Percentiles rank a stretch among this genome's conserved stretches.
Conservation (phyloP, 2,888 invertebrate species). For the Melikaiella ostensackeni region DNA sequence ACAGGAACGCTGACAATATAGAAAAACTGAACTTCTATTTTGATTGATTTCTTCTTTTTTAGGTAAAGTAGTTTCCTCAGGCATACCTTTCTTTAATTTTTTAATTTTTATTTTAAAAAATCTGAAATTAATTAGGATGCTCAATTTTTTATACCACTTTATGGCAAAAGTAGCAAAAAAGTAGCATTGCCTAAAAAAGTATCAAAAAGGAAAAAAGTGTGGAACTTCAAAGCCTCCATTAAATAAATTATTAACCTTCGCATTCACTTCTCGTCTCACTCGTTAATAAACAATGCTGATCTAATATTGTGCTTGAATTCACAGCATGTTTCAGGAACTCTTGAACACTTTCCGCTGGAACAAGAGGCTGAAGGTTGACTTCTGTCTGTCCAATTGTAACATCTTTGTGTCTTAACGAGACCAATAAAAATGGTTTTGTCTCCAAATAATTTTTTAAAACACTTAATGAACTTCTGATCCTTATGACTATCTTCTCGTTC, state of each 20-base stretch:
- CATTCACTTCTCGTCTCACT: constrained; percentile 50
- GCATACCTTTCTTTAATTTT: too few relatives aligned
- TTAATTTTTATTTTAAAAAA: too few relatives aligned
- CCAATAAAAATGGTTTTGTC: constrained; percentile 78
- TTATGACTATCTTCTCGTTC: constrained; percentile 79
- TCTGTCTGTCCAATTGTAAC: constrained; percentile 76
- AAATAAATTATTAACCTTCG: constrained; percentile 41
- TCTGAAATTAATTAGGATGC: too few relatives aligned
- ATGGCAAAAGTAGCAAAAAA: too few relatives aligned
- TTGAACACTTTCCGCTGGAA: constrained; percentile 76
- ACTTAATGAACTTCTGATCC: constrained; percentile 76
- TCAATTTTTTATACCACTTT: too few relatives aligned
- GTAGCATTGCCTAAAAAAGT: too few relatives aligned
- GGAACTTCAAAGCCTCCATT: too few relatives aligned
- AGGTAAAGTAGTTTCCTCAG: too few relatives aligned
- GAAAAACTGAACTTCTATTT: too few relatives aligned
- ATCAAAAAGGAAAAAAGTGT: too few relatives aligned
- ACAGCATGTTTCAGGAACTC: constrained; percentile 76
- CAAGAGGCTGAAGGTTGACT: constrained; percentile 79
- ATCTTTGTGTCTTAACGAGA: constrained; percentile 76
- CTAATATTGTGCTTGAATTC: constrained; percentile 73
- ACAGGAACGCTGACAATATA: too few relatives aligned
- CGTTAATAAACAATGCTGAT: constrained; percentile 70
- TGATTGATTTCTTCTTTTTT: too few relatives aligned
- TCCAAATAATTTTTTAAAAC: constrained; percentile 78